Evolutionary conservation across 2,888 invertebrate genomes (phyloP).

Genomic region (Tromatobia lineatoria): DNA sequence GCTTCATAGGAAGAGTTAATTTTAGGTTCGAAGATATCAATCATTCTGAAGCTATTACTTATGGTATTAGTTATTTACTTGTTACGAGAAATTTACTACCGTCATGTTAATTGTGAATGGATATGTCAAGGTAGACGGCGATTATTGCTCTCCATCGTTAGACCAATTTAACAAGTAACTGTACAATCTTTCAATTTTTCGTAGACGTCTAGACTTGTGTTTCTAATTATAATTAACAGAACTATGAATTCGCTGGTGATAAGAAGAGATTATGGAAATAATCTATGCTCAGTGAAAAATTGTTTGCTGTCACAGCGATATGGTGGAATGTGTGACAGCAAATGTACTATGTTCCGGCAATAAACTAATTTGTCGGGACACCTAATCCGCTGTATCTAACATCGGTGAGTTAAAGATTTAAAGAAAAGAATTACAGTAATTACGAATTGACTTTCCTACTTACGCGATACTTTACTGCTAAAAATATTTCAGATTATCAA

Average conservation of each 20-base stretch:
- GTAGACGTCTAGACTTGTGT: not conserved
- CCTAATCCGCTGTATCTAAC: no score
- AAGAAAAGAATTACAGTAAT: no score
- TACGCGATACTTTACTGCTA: no score
- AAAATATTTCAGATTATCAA: no score
- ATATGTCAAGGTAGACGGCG: not conserved
- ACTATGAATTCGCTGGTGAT: not conserved
- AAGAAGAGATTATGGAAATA: not conserved
- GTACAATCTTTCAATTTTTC: not conserved
- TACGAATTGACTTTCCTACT: no score
- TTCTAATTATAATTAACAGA: not conserved
- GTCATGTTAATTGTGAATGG: not conserved
- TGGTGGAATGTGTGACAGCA: no score
- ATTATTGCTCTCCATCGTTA: not conserved
- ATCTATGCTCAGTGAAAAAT: not conserved
- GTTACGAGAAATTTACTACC: not conserved
- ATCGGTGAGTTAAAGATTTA: no score
- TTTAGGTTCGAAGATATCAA: not conserved
- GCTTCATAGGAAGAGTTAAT: not conserved
- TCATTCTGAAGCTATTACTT: not conserved
- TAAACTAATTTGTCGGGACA: no score
- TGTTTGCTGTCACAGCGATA: no score
- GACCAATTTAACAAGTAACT: no score
- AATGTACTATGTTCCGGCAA: no score
- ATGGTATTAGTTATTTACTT: not conserved